Conservation (phyloP, 1,140 invertebrate species). For the Branchinecta lindahli region DNA sequence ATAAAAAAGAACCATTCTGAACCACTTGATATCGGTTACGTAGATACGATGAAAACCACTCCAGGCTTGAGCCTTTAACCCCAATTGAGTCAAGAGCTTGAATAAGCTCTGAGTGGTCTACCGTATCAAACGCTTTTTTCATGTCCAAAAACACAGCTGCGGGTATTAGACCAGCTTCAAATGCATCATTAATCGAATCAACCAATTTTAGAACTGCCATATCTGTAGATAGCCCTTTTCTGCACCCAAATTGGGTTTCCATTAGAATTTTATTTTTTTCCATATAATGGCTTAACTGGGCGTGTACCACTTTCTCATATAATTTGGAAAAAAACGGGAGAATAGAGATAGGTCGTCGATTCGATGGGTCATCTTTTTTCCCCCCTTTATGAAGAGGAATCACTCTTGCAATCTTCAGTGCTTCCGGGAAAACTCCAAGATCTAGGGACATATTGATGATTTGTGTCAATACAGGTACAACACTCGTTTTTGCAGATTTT, state of each 20-base stretch:
- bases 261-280: slow-evolving; percentile 1
- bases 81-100: slow-evolving; percentile 2
- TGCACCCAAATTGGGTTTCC: neutral
- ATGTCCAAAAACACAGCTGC: slow-evolving; percentile 3
- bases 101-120: slow-evolving; percentile 7
- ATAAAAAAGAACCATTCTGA: neutral
- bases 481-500: neutral
- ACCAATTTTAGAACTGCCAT: neutral
- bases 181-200: neutral
- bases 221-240: neutral
- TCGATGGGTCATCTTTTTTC: neutral
- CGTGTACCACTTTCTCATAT: slow-evolving; percentile 10
- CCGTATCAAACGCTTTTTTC: neutral
- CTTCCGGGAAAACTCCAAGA: too few relatives aligned
- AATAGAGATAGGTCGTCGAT: too few relatives aligned
- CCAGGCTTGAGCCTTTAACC: neutral
- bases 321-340: neutral
- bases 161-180: neutral
- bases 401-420: too few relatives aligned
- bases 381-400: neutral
- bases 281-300: neutral
- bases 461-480: neutral
- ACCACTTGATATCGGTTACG: neutral
- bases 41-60: neutral
- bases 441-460: neutral